Base-by-base conservation (phyloP, 2,888 invertebrate species). In the Xestobium rufovillosum region DNA sequence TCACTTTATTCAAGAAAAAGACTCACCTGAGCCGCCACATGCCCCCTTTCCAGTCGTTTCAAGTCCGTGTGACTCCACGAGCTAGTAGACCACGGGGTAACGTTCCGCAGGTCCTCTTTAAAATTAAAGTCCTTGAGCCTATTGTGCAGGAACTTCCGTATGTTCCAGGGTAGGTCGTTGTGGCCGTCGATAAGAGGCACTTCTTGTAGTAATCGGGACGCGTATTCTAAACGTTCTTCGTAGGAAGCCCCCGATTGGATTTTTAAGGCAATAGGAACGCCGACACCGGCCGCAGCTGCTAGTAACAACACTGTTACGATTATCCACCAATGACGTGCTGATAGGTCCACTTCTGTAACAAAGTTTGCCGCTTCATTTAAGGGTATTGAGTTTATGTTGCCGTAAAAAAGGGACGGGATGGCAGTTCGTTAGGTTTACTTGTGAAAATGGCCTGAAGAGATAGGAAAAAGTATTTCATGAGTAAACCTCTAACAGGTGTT, bases 131-230 rank as follows among this genome's bases (percentile, higher is more conserved):
- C 84, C 63, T 83, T 83, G 53, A 90, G 78, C 63, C 83, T 81
- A 67, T 89, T 89, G 67, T 88, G 87, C 62, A 88, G 73, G 69
- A 89, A 88, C 68, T 88, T 88, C 49, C 89, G 73, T 63, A 90
- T 86, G 67, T 89, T 89, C 87, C 88, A 89, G 9, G 89, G 88
- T 47, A 89, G 70, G 66, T 90, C 90, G 69, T 90, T 90, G 75
- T 90, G 89, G 49, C 88, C 88, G 65, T 85, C 85, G 52, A 85
- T 75, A 51, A 85, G 77, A 49, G 84, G 84, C 51, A 83, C 81
- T 69, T 83, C 82, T 60, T 82, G 78, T 43, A 84, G 69, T 15
- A 84, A 72, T 47, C 81, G 73, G 41, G 79, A 77, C 8, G 83
- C 83, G 40, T 81, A 76, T 51, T 82, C 79, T 45, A 84, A 69